A percentile compares a stretch with the other conserved stretches of the same genome.
Conservation (phyloP, 2,113 vertebrate species). For the Cairina moschata region DNA sequence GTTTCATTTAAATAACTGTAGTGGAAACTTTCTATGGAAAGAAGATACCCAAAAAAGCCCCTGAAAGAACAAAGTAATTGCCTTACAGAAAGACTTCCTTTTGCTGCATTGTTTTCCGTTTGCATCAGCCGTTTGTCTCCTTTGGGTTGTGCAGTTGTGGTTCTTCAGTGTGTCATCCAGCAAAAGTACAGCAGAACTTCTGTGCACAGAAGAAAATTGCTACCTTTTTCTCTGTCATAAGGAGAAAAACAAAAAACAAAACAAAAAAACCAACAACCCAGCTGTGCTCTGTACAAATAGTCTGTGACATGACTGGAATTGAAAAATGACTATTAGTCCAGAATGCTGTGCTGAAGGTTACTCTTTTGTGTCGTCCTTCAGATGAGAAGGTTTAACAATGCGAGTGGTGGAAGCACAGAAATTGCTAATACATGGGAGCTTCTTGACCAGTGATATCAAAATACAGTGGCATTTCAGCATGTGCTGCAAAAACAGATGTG, state of each 20-base stretch:
- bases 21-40: slow-evolving; percentile 78
- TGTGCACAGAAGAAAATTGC: neutral
- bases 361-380: neutral
- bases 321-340: neutral
- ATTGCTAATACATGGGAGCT: neutral
- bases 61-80: slow-evolving; percentile 58
- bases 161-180: slow-evolving; percentile 53
- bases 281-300: accelerated
- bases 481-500: neutral
- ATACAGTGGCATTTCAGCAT: neutral
- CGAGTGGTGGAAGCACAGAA: neutral
- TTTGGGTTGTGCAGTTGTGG: slow-evolving; percentile 45
- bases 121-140: slow-evolving; percentile 60
- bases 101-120: slow-evolving; percentile 52
- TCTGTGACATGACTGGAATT: neutral
- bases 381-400: neutral
- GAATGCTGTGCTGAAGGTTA: neutral
- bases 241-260: neutral
- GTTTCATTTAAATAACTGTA: slow-evolving; percentile 64
- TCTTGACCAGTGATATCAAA: neutral
- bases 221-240: neutral
- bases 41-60: slow-evolving; percentile 60
- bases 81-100: slow-evolving; percentile 58
- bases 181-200: slow-evolving; percentile 3
- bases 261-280: too few species aligned